Evolutionary conservation across 1,140 invertebrate species (phyloP).

Genomic region (Drosophila navojoa): DNA sequence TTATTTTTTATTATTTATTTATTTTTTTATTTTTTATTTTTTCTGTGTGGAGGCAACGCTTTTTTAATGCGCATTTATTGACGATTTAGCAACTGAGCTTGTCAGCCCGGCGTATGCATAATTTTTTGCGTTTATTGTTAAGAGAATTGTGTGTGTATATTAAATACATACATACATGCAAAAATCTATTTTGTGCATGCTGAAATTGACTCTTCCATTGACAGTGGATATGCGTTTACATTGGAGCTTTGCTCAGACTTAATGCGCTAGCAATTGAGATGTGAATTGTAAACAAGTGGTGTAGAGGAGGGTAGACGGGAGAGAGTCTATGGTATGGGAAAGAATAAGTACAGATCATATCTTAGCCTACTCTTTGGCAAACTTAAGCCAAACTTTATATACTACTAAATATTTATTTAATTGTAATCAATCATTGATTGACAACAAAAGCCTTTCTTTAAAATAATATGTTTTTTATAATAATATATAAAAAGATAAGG

Average conservation of each 20-base stretch:
- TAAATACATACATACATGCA: background rate
- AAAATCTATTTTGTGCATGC: background rate
- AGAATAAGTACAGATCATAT: too few relatives aligned
- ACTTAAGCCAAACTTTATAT: too few relatives aligned
- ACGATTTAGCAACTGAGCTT: constrained; percentile 29
- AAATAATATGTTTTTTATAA: too few relatives aligned
- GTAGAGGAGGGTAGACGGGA: too few relatives aligned
- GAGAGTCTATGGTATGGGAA: too few relatives aligned
- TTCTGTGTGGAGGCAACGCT: background rate
- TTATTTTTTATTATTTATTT: background rate
- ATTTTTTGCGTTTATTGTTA: constrained; percentile 40
- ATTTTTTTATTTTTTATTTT: background rate
- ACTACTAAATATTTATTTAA: too few relatives aligned
- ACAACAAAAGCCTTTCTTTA: too few relatives aligned
- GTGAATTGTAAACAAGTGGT: too few relatives aligned
- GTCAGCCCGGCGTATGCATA: constrained; percentile 43
- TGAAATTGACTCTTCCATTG: constrained; percentile 10
- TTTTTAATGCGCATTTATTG: constrained; percentile 8
- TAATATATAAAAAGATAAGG: too few relatives aligned
- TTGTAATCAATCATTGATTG: too few relatives aligned
- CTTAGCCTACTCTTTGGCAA: too few relatives aligned
- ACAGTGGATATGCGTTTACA: constrained; percentile 7
- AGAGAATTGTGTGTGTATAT: constrained; percentile 38
- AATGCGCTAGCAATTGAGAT: constrained; percentile 14
- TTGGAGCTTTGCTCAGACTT: background rate